Evolutionary conservation across 2,113 vertebrate species (phyloP), one percentile per base, ranked within the genome.

Genomic region (Clarias batrachus): DNA sequence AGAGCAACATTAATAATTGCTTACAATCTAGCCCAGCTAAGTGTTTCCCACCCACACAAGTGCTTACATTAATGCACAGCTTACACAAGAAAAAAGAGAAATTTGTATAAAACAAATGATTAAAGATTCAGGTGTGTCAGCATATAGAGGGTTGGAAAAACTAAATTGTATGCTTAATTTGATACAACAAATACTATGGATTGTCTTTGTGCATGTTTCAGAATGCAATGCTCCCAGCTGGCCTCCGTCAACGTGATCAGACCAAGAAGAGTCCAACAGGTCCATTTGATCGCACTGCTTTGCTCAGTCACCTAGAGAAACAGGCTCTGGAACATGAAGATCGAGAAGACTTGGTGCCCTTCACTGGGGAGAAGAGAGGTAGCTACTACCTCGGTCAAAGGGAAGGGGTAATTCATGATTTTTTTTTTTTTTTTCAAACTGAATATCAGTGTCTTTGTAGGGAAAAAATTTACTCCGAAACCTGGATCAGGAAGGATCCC

Each of bases 351-450:
- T 93, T 98, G 90, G 96, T 99, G 90, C 97, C 97, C 89, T 99
- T 96, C 93, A 99, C 97, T 0, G 95, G 97, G 3, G 96, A 98
- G 92, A 98, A 98, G 92, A 98, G 96, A 95, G 97, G 97, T 97
- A 85, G 48, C 8, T 37, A 16, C 1, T 41, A 11, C 37, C 12
- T 87, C 19, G 14, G 52, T 41, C 4, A 52, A 37, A 23, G 57
- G 10, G 25, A 7, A 78, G 10, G 8, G 0, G 21, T 19, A 65
- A 25, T 54, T 41, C 5, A 21, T n/a, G 21, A 16, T 4, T 8
- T 33, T 77, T 9, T 33, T 41, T n/a, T n/a, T n/a, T 66, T 33
- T 8, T 82, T 56, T 82, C 4, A 76, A 77, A 87, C 48, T 81
- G 6, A 78, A 19, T 82, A 41, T 68, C 52, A 82, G 19, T 90